Conservation (phyloP, 2,797 vertebrate genomes). For the Chelmon rostratus region DNA sequence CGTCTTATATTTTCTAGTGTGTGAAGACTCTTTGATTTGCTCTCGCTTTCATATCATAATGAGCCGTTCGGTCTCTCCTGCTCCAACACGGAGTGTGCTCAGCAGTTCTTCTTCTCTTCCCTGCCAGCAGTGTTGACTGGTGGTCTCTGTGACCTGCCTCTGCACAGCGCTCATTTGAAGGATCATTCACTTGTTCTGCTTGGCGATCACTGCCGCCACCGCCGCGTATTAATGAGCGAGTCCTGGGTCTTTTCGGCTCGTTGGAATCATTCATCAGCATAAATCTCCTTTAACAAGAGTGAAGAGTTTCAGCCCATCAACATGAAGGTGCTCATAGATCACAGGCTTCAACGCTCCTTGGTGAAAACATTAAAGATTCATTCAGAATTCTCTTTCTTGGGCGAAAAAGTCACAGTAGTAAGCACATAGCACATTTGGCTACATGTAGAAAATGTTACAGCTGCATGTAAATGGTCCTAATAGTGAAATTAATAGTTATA, state of each 20-base stretch:
- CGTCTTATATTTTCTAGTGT: conserved; percentile 66
- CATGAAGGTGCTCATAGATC: conserved; percentile 70
- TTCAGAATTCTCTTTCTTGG: conserved; percentile 56
- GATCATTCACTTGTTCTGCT: conserved; percentile 69
- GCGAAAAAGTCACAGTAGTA: conserved; percentile 11
- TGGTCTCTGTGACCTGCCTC: conserved; percentile 67
- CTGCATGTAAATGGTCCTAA: neutral
- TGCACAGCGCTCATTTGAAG: conserved; percentile 61
- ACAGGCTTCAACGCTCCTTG: conserved; percentile 55
- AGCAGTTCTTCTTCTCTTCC: conserved; percentile 59
- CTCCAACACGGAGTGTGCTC: conserved; percentile 61
- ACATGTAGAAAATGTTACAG: conserved; percentile 12
- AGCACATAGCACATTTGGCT: conserved; percentile 32
- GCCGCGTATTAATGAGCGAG: conserved; percentile 72
- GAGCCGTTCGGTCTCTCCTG: conserved; percentile 73
- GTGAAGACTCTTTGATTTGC: conserved; percentile 81
- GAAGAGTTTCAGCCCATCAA: conserved; percentile 73
- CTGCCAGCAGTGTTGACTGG: conserved; percentile 58
- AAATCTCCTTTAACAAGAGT: conserved; percentile 76
- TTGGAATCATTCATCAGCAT: conserved; percentile 71
- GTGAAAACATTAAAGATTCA: conserved; percentile 63
- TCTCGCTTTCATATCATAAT: conserved; percentile 80
- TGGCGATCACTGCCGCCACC: conserved; percentile 48
- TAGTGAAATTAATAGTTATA: neutral
- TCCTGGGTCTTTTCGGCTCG: conserved; percentile 52